phyloP scores from a whole-genome alignment of 2,797 vertebrate species.

The Varecia variegata region DNA sequence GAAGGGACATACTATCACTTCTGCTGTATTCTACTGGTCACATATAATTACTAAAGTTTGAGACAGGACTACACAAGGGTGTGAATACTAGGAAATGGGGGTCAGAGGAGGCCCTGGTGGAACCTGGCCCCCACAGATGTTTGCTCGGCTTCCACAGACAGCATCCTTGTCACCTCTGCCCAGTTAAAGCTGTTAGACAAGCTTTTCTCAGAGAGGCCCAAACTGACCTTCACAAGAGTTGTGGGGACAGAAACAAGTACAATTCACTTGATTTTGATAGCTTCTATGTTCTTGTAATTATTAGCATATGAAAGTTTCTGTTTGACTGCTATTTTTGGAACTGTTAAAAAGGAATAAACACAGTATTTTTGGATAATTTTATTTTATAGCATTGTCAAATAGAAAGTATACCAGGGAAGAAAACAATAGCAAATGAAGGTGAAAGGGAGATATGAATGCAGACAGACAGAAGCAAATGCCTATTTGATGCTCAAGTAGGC shows the following conservation, averaged over 20 bases:
- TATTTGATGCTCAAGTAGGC: neutral
- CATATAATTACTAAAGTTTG: neutral
- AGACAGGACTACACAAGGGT: neutral
- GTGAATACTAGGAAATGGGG: neutral
- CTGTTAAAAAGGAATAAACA: neutral
- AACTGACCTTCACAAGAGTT: neutral
- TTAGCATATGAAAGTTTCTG: neutral
- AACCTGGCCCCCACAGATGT: neutral
- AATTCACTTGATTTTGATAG: neutral
- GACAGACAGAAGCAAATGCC: neutral
- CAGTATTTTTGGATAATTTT: neutral
- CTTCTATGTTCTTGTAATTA: neutral
- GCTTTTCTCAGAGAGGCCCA: neutral
- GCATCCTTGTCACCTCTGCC: neutral
- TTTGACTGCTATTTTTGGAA: neutral
- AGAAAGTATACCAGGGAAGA: neutral
- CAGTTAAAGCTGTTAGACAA: neutral
- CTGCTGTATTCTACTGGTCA: neutral
- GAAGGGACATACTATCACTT: neutral
- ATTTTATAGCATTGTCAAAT: neutral
- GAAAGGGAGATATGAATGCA: neutral
- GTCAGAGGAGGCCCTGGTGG: neutral
- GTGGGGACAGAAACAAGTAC: neutral
- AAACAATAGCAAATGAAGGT: neutral
- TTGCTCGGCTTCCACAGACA: neutral